A percentile compares a stretch with the other conserved stretches of the same genome.
Conservation (phyloP, 2,888 invertebrate species). For the Panopea generosa region DNA sequence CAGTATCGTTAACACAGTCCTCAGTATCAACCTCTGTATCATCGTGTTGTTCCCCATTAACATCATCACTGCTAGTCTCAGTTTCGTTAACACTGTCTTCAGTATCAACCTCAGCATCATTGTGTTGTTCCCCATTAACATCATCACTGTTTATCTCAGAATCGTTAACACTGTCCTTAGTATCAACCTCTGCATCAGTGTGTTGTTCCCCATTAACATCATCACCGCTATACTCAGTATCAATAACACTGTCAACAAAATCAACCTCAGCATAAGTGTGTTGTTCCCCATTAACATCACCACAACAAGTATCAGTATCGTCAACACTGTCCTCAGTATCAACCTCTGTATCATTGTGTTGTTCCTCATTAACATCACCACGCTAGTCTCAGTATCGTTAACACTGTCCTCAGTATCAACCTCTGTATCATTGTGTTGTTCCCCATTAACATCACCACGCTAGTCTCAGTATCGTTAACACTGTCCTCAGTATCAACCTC, state of each 20-base stretch:
- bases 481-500: not conserved
- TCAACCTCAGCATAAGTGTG: not conserved
- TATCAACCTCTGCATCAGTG: too few relatives aligned
- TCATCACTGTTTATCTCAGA: too few relatives aligned
- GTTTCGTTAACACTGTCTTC: too few relatives aligned
- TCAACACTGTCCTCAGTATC: not conserved
- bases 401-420: not conserved
- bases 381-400: not conserved
- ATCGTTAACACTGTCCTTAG: too few relatives aligned
- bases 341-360: not conserved
- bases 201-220: too few relatives aligned
- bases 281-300: not conserved
- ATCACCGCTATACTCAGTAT: not conserved
- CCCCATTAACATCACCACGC: not conserved
- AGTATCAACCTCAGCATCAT: too few relatives aligned
- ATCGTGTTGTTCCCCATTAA: too few relatives aligned
- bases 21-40: too few relatives aligned
- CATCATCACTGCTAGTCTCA: too few relatives aligned
- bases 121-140: too few relatives aligned
- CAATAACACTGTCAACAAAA: not conserved
- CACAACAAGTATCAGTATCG: not conserved
- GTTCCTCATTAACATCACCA: not conserved
- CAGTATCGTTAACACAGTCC: too few relatives aligned
- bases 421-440: not conserved
- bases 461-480: not conserved